Evolutionary conservation across 2,888 invertebrate species (phyloP).

Genomic region (Mesochorus sp.): DNA sequence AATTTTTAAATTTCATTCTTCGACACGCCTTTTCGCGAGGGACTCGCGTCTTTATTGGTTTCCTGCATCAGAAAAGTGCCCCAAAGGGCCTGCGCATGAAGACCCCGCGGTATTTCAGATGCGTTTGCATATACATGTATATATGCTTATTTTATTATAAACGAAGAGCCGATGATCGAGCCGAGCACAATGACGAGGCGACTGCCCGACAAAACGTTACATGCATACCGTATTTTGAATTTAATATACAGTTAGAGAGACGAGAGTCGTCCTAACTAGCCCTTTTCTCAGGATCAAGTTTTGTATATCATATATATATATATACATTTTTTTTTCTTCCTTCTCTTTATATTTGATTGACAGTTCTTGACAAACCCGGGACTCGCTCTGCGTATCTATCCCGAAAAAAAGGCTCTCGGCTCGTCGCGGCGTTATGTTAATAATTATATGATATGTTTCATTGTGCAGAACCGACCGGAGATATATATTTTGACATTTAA

Average conservation of each 20-base stretch:
- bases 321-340: constrained; percentile 21
- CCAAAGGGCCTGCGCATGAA: constrained; percentile 31
- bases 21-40: too few relatives aligned
- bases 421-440: constrained; percentile 80
- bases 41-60: too few relatives aligned
- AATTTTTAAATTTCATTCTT: too few relatives aligned
- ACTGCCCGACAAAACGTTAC: constrained; percentile 68
- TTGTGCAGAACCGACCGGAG: constrained; percentile 69
- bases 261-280: constrained; percentile 71
- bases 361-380: constrained; percentile 69
- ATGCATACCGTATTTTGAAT: constrained; percentile 61
- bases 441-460: constrained; percentile 77
- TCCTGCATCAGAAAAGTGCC: too few relatives aligned
- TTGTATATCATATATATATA: too few relatives aligned
- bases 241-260: constrained; percentile 6
- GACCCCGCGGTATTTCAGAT: constrained; percentile 32
- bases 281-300: constrained; percentile 77
- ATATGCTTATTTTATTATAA: background rate
- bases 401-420: constrained; percentile 55
- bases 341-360: constrained; percentile 74
- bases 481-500: constrained; percentile 81
- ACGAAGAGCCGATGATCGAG: constrained; percentile 36
- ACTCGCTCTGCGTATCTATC: constrained; percentile 54
- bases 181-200: constrained; percentile 54
- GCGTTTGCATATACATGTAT: constrained; percentile 8